Percentiles rank a stretch among this genome's conserved stretches.
These are phyloP conservation scores for Ficedula albicollis DNA, from an alignment of 2,797 vertebrate species.

Conservation along the genomic window DNA sequence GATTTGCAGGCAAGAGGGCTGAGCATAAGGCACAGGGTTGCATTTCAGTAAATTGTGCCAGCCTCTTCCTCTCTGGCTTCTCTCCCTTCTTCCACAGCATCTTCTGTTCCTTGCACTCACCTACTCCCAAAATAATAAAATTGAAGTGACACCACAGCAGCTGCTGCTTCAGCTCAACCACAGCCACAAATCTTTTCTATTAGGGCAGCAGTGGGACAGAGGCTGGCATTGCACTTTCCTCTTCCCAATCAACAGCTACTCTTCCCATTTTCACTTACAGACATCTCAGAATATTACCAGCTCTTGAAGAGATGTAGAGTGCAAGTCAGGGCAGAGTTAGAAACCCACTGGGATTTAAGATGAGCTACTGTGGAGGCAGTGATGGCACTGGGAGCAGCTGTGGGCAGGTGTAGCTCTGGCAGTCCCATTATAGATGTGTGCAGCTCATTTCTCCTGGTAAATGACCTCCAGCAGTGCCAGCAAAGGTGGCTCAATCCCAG, in stretches of 20 bases:
- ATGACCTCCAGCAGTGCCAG: neutral
- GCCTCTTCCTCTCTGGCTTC: neutral
- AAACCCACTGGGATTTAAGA: neutral
- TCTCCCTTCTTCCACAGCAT: neutral
- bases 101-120: neutral
- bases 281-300: neutral
- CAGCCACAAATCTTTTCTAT: neutral
- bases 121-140: neutral
- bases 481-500: neutral
- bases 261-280: neutral
- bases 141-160: neutral
- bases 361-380: neutral
- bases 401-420: neutral
- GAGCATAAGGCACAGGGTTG: neutral
- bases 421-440: neutral
- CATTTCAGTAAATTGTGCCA: neutral
- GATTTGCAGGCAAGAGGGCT: neutral
- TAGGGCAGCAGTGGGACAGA: neutral
- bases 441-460: neutral
- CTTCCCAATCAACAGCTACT: neutral
- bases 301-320: neutral
- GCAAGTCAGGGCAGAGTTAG: neutral
- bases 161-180: neutral
- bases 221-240: neutral
- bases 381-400: rapidly evolving